phyloP scores from a whole-genome alignment of 92 coral and sea anemone species.

The Zoanthus sansibaricus region DNA sequence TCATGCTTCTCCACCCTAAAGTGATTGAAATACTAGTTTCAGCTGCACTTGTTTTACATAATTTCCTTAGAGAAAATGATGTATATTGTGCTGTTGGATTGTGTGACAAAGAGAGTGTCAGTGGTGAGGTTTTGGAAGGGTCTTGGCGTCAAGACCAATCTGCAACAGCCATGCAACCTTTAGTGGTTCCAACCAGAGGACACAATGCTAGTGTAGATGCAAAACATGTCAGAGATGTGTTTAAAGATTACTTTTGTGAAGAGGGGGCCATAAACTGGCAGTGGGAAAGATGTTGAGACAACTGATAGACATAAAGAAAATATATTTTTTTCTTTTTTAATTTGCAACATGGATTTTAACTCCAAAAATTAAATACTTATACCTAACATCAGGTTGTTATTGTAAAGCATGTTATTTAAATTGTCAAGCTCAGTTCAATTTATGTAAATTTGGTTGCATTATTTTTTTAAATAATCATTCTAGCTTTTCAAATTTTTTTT shows the following conservation, averaged over 20 bases:
- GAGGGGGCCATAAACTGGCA: constrained; percentile 47
- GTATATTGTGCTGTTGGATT: constrained; percentile 58
- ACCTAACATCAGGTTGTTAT: background rate
- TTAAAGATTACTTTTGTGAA: constrained; percentile 26
- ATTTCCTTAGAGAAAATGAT: constrained; percentile 45
- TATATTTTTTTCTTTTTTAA: background rate
- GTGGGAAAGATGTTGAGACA: constrained; percentile 42
- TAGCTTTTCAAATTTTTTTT: too few relatives aligned
- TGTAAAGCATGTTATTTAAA: constrained; percentile 1
- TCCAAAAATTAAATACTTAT: background rate
- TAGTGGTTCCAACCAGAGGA: constrained; percentile 37
- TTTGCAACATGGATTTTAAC: background rate
- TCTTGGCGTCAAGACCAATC: constrained; percentile 33
- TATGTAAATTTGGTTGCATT: too few relatives aligned
- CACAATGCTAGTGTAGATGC: constrained; percentile 34
- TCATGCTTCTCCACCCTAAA: constrained; percentile 42
- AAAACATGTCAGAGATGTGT: constrained; percentile 29
- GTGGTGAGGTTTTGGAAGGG: constrained; percentile 32
- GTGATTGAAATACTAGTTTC: constrained; percentile 31
- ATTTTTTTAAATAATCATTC: too few relatives aligned
- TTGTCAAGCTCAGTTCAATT: background rate
- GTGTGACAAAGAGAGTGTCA: constrained; percentile 31
- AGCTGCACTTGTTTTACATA: constrained; percentile 57
- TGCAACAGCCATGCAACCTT: background rate
- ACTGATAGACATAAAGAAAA: background rate